Percentiles rank a stretch among this genome's conserved stretches.
These are phyloP conservation scores for Lomographa bimaculata DNA, from an alignment of 2,888 invertebrate genomes.

Conservation along the genomic window DNA sequence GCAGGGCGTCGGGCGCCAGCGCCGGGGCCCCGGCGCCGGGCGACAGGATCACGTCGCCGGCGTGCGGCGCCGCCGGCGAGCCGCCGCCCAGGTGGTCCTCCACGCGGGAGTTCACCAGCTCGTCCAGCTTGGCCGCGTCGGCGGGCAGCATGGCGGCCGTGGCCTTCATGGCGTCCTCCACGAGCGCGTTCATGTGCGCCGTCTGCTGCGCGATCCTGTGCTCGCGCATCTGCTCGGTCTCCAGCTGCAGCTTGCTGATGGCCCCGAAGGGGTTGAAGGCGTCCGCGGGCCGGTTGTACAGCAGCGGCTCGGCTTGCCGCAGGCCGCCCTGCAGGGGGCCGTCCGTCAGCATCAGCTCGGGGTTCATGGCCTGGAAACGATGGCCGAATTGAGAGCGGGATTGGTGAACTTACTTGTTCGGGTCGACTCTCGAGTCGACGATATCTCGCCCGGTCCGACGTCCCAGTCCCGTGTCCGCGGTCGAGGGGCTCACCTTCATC, in stretches of 20 bases:
- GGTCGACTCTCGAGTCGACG: too few relatives aligned
- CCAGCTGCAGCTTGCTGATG: conserved; percentile 67
- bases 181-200: conserved; percentile 75
- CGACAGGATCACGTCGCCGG: conserved; percentile 64
- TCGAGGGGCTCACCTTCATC: conserved; percentile 56
- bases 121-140: conserved; percentile 81
- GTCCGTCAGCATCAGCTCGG: conserved; percentile 62
- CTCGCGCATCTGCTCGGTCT: conserved; percentile 56
- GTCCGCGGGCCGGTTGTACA: conserved; percentile 54
- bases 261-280: conserved; percentile 66
- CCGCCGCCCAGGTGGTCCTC: conserved; percentile 67
- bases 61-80: conserved; percentile 60
- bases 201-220: conserved; percentile 66
- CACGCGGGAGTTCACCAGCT: conserved; percentile 78
- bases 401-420: too few relatives aligned
- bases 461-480: too few relatives aligned
- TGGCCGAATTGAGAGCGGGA: too few relatives aligned
- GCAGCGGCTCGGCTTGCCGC: conserved; percentile 46
- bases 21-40: conserved; percentile 61
- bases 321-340: conserved; percentile 45
- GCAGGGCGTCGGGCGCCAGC: conserved; percentile 83
- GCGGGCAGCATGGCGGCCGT: conserved; percentile 70
- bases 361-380: conserved; percentile 40
- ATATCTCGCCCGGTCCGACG: too few relatives aligned
- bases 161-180: conserved; percentile 76